phyloP scores from a whole-genome alignment of 2,797 vertebrate species.

The Mareca strepera region DNA sequence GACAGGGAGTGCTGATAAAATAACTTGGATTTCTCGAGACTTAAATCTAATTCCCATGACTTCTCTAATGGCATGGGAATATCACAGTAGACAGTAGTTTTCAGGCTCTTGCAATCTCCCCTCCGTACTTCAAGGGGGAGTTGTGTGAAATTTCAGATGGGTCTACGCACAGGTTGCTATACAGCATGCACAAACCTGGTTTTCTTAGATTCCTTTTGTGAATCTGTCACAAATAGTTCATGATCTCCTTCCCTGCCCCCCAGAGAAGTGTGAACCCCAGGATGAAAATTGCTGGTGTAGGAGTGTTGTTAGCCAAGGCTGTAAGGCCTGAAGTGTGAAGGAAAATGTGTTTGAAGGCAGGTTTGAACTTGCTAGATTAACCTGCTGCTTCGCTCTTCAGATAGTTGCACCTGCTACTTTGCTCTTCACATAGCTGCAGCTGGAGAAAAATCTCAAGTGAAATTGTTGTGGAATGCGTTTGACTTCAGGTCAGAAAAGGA shows the following conservation, averaged over 20 bases:
- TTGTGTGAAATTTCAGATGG: neutral
- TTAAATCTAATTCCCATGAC: neutral
- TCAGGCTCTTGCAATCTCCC: neutral
- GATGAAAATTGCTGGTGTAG: conserved; percentile 10
- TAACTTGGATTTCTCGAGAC: neutral
- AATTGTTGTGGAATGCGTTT: neutral
- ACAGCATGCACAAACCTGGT: neutral
- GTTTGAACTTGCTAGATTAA: neutral
- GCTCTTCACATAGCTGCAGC: neutral
- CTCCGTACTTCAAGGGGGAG: neutral
- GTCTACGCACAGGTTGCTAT: neutral
- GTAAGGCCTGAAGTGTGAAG: conserved; percentile 3
- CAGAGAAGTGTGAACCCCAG: neutral
- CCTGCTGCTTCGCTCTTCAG: neutral
- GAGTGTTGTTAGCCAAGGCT: neutral
- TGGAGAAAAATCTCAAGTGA: neutral
- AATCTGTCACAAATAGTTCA: neutral
- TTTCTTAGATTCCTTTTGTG: neutral
- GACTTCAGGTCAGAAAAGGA: neutral
- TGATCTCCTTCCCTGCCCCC: neutral
- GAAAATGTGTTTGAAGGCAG: neutral
- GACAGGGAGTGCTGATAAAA: neutral
- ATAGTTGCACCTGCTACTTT: neutral
- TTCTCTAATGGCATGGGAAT: neutral
- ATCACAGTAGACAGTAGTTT: neutral